Evolutionary conservation across 2,888 invertebrate genomes (phyloP).

Genomic region (Agrochola circellaris): DNA sequence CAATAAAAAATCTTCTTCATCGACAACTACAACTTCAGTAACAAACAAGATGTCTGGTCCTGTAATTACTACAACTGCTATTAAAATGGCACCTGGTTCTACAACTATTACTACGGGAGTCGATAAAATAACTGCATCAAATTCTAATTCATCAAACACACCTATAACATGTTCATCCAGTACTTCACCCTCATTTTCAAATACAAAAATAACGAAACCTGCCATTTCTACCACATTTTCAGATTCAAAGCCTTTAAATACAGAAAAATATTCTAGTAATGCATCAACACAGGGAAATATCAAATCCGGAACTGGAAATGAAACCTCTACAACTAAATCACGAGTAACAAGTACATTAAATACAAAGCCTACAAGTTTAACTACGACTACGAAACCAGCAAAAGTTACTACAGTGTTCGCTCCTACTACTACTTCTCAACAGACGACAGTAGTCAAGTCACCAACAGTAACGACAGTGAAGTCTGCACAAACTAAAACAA

Average conservation of each 20-base stretch:
- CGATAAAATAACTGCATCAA: constrained; percentile 32
- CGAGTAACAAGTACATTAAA: constrained; percentile 35
- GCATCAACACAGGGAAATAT: constrained; percentile 43
- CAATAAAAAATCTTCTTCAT: constrained; percentile 19
- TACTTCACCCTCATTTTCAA: constrained; percentile 7
- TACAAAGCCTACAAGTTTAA: constrained; percentile 29
- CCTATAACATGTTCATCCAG: constrained; percentile 39
- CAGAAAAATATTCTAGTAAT: constrained; percentile 34
- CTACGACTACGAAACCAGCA: constrained; percentile 39
- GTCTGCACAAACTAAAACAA: constrained; percentile 37
- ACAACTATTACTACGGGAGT: constrained; percentile 3
- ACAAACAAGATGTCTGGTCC: constrained; percentile 13
- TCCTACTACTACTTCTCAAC: constrained; percentile 43
- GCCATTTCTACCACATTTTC: constrained; percentile 6
- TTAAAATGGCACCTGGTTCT: constrained; percentile 6
- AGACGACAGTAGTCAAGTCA: constrained; percentile 26
- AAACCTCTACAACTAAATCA: constrained; percentile 49
- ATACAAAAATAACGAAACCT: constrained; percentile 23
- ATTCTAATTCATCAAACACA: constrained; percentile 41
- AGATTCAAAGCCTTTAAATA: constrained; percentile 10
- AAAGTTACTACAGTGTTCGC: constrained; percentile 38
- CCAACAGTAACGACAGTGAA: constrained; percentile 35
- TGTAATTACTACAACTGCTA: constrained; percentile 12
- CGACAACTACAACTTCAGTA: constrained; percentile 16
- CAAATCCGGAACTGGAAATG: constrained; percentile 33